phyloP scores from a whole-genome alignment of 2,113 vertebrate genomes.

The Nothoprocta perdicaria region DNA sequence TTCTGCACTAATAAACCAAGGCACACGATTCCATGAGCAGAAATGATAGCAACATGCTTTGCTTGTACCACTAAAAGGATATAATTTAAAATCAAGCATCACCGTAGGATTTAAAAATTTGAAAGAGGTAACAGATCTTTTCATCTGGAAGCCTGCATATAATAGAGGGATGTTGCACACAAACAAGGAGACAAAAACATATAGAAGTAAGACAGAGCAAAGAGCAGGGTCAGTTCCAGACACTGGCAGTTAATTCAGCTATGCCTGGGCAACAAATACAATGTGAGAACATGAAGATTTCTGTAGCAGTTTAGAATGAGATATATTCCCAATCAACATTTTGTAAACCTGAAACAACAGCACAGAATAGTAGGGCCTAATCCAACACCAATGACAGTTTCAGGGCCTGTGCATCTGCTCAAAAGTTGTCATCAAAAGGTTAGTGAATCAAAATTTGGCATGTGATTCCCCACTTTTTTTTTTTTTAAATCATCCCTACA shows the following conservation, averaged over 20 bases:
- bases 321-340: neutral
- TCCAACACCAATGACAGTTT: neutral
- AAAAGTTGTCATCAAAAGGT: neutral
- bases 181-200: too few relatives aligned
- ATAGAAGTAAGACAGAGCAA: neutral
- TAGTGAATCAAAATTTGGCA: too few relatives aligned
- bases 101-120: neutral
- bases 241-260: too few relatives aligned
- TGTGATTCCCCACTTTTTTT: too few relatives aligned
- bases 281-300: neutral
- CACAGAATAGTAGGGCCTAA: neutral
- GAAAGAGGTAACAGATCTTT: neutral
- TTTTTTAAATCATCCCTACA: neutral
- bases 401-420: neutral
- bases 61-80: neutral
- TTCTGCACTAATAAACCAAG: neutral
- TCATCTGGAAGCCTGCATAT: too few relatives aligned
- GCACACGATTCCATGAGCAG: too few relatives aligned
- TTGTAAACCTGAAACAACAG: neutral
- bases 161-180: neutral
- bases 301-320: neutral
- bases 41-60: neutral
- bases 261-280: neutral
- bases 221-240: too few relatives aligned
- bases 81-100: neutral